Percentiles rank a stretch among this genome's conserved stretches.
Evolutionary conservation across 2,113 vertebrate species (phyloP).

Genomic region (Eurypyga helias): DNA sequence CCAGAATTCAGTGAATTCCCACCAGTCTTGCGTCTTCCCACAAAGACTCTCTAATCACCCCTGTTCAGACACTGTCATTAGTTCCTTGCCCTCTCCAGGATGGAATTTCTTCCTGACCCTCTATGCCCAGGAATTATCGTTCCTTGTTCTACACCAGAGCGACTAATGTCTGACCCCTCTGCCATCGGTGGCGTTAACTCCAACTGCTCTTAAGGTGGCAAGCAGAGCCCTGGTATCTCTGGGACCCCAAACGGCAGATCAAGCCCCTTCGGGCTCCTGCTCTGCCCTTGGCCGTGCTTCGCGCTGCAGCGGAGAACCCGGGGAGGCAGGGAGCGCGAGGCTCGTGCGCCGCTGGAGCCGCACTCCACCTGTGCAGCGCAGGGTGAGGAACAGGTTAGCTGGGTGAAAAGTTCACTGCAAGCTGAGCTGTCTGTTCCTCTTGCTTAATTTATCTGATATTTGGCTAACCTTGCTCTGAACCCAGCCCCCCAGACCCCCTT

Average conservation of each 20-base stretch:
- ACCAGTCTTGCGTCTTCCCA: background rate
- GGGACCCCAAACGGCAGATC: background rate
- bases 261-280: background rate
- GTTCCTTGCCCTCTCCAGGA: background rate
- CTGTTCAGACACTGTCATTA: background rate
- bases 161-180: background rate
- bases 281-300: background rate
- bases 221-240: background rate
- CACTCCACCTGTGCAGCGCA: slow-evolving; percentile 83
- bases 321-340: slow-evolving; percentile 26
- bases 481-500: slow-evolving; percentile 84
- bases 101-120: background rate
- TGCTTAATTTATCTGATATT: slow-evolving; percentile 93
- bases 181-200: background rate
- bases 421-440: slow-evolving; percentile 85
- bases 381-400: slow-evolving; percentile 81
- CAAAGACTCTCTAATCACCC: background rate
- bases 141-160: background rate
- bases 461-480: slow-evolving; percentile 98
- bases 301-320: background rate
- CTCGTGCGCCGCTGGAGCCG: slow-evolving; percentile 16
- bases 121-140: background rate
- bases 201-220: background rate
- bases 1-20: slow-evolving; percentile 20
- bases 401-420: slow-evolving; percentile 86